Base-by-base conservation (phyloP, 2,797 vertebrate genomes). In the Centroberyx gerrardi region DNA sequence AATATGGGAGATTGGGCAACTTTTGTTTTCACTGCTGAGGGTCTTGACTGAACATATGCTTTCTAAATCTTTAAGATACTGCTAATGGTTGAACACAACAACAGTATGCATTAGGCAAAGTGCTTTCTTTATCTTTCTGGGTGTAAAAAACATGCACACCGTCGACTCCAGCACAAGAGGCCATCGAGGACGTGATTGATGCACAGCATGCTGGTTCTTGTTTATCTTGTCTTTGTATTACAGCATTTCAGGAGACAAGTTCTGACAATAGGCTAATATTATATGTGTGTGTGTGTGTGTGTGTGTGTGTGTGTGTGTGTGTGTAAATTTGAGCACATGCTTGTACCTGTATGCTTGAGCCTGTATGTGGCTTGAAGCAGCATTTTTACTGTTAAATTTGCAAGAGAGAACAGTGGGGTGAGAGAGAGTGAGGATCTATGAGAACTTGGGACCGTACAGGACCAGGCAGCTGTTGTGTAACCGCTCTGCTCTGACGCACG, bases 151-250 rank as follows among this genome's bases (percentile, higher is more conserved):
- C 13, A 44, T 65, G 68, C 4, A 62, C 71, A 77, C 46, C n/a
- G 58, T 72, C 40, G 67, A 63, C 75, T 59, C 54, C 12, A 0
- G 27, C 6, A 15, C 27, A 29, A 31, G 22, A 8, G 62, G 18
- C 0, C 77, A 69, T 44, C 36, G 40, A 66, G 68, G 62, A 64
- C 54, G 0, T 31, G 74, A 80, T 52, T 74, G 71, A 89, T 86
- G 29, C 51, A 44, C 10, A 74, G 55, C 74, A 2, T 18, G 74
- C 54, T 44, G 44, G 48, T 53, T 72, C 73, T 71, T 74, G 82
- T 83, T 88, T 81, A 67, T 81, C 72, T 78, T 4, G 61, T 80
- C 22, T 76, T 31, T 80, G 56, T 63, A 51, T 71, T 77, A 69
- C 74, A 62, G 49, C 42, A 17, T 78, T 46, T 84, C 52, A 65